phyloP scores from a whole-genome alignment of 2,888 invertebrate genomes.

The Archaeoteleia sp. region DNA sequence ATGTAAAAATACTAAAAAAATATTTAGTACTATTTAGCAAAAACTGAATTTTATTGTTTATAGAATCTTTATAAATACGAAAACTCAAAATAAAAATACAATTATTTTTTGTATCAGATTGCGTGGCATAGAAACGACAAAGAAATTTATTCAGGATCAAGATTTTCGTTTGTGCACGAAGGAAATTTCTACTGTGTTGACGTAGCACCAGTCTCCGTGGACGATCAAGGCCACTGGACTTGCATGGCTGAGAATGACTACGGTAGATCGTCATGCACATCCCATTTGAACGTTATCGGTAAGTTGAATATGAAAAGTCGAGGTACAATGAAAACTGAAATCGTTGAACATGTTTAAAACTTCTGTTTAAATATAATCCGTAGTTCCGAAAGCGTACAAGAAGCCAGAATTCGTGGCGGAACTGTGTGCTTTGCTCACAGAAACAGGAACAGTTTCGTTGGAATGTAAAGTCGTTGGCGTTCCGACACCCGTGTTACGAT shows the following conservation, averaged over 20 bases:
- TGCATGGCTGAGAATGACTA: constrained; percentile 86
- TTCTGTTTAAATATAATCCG: constrained; percentile 21
- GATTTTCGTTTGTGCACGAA: constrained; percentile 86
- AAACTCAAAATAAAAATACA: background rate
- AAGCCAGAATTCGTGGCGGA: constrained; percentile 91
- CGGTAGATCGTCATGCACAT: constrained; percentile 85
- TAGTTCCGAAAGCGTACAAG: constrained; percentile 92
- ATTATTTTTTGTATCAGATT: constrained; percentile 77
- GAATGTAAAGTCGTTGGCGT: constrained; percentile 94
- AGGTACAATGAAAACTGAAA: no score
- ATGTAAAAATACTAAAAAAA: no score
- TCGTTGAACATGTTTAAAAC: constrained; percentile 2
- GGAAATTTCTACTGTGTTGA: constrained; percentile 92
- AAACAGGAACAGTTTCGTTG: constrained; percentile 91
- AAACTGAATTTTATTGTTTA: constrained; percentile 11
- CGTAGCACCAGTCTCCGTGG: constrained; percentile 86
- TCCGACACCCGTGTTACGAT: constrained; percentile 86
- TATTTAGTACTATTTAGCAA: no score
- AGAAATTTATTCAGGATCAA: constrained; percentile 83
- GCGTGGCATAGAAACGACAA: constrained; percentile 92
- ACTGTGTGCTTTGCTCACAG: constrained; percentile 87
- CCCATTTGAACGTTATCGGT: constrained; percentile 87
- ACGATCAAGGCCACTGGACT: constrained; percentile 91
- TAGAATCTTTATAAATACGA: background rate
- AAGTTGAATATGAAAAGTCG: no score